Base-by-base conservation (phyloP, 1,140 invertebrate species). In the Teleopsis dalmanni region DNA sequence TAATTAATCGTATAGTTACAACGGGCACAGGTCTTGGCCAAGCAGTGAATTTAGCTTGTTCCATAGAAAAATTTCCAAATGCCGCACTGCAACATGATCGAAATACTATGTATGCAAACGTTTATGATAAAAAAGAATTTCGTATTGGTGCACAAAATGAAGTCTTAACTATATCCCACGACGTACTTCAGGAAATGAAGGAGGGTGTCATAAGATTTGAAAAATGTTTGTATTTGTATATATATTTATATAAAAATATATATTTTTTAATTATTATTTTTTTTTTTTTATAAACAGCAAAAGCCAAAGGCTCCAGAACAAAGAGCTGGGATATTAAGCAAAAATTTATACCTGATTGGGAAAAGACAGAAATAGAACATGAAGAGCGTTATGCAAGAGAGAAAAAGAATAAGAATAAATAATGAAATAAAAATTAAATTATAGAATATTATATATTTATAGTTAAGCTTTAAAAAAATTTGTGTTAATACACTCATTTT, bases 11-110 rank as follows among this genome's bases (percentile, higher is more conserved):
- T 61, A 56, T 90, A 11, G 85, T 88, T 26, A 72, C 81, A 11
- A 86, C 82, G 56, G 93, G 93, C 33, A 82, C 86, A 81, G 87
- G 77, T 22, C 57, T 93, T n/a, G 89, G 89, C 0, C 81, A 85
- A 71, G 81, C 89, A 0, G 68, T 91, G 0, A 82, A 83, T 60
- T 64, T 92, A 23, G 91, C 90, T 0, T 77, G 77, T 47, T 81
- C 78, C 1, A 66, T 95, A 4, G 68, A 74, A 1, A 91, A 91
- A 64, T 93, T 88, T 67, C 88, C 91, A 1, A 84, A 88, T 68
- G 76, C 78, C 37, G 83, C 87, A 37, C 49, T 95, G 37, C 73
- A 78, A 33, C 80, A 81, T 53, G 92, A 95, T 72, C 78, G 82
- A 38, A 64, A 60, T 53, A 88, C 81, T 44, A 73, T 75, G 35